Base-by-base conservation (phyloP, 2,797 vertebrate species). In the Sphenopsis melanotis region DNA sequence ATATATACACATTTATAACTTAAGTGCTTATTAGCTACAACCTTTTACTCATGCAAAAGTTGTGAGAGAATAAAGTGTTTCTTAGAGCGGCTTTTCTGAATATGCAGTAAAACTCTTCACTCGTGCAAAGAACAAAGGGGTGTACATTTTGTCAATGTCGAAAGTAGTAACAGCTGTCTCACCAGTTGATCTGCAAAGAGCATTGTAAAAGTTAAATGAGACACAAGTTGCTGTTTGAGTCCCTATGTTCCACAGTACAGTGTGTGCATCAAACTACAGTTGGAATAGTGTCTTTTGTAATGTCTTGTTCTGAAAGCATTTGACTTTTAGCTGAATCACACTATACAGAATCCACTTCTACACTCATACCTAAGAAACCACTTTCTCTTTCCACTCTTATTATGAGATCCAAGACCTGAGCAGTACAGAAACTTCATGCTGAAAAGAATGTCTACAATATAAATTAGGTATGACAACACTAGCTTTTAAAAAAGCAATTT, bases 141-240 rank as follows among this genome's bases (percentile, higher is more conserved):
- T 98, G 96, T 99, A 99, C 99, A 99, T 99, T 97, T 98, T 98
- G 98, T 99, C 99, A 68, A 99, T 98, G 95, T 99, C 99, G 22
- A 99, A 99, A 34, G 98, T 96, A 24, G 99, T 99, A 94, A 99
- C 97, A 34, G 99, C 98, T 0, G 99, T 99, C 98, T 99, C 99
- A 83, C 99, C 99, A 56, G 98, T 99, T 10, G 98, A 98, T 96
- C 99, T 99, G 66, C 65, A 96, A 96, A 91, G 93, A 76, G 64
- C 18, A 79, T 69, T 41, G 42, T 8, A 89, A 12, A 86, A 87
- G 71, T 75, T 53, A 68, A 21, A 82, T 90, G 4, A 91, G 66
- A 70, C 34, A 49, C 8, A 46, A 44, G 19, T 3, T 86, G 59
- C 52, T 72, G 7, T 63, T 66, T 60, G 66, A 88, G 24, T 56